phyloP scores from a whole-genome alignment of 2,113 vertebrate species.

The Thinocorus orbignyianus region DNA sequence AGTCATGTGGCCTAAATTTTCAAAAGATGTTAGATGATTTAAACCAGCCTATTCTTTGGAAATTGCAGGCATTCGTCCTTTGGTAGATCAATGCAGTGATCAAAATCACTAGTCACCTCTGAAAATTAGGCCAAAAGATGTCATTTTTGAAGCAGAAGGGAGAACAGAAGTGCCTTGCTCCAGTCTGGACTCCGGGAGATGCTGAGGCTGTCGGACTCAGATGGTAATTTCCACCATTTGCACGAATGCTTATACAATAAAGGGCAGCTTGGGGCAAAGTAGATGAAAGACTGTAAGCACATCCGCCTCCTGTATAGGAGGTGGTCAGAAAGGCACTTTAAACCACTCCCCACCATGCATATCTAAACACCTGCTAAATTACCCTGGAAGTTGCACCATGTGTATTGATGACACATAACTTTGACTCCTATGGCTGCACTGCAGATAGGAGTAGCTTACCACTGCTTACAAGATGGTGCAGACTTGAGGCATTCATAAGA shows the following conservation, averaged over 20 bases:
- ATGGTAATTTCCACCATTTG: not conserved
- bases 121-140: conserved; percentile 7
- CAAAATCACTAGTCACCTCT: not conserved
- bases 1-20: conserved; percentile 46
- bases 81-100: not conserved
- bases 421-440: not conserved
- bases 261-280: not conserved
- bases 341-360: not conserved
- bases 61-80: conserved; percentile 23
- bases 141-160: not conserved
- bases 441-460: not conserved
- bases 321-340: not conserved
- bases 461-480: not conserved
- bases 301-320: not conserved
- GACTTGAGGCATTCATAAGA: not conserved
- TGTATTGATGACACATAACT: not conserved
- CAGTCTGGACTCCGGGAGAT: not conserved
- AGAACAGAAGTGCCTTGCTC: not conserved
- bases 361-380: not conserved
- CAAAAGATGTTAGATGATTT: conserved; percentile 17
- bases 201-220: not conserved
- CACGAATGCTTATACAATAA: not conserved
- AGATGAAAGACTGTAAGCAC: not conserved
- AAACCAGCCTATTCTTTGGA: conserved; percentile 28
- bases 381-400: fast-evolving